phyloP scores from a whole-genome alignment of 2,888 invertebrate genomes.

The Diogma glabrata region DNA sequence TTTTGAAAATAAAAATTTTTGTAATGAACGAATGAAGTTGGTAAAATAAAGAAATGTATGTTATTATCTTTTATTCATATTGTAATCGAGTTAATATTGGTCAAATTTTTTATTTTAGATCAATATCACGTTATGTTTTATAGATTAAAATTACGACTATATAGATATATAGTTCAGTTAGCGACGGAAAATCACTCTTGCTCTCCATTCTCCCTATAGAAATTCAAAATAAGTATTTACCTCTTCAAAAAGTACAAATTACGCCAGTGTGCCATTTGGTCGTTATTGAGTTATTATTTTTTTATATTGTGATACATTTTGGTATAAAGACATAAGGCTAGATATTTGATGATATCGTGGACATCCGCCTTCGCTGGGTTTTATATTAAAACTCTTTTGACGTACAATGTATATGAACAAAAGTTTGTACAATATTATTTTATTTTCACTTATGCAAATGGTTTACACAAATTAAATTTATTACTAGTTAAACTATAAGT shows the following conservation, averaged over 20 bases:
- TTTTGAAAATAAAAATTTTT: background rate
- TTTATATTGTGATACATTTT: too few relatives aligned
- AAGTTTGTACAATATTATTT: too few relatives aligned
- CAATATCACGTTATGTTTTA: background rate
- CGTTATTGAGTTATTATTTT: background rate
- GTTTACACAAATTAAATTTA: too few relatives aligned
- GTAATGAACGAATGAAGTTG: background rate
- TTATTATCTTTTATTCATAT: background rate
- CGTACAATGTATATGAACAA: too few relatives aligned
- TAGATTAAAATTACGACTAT: background rate
- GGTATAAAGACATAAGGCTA: too few relatives aligned
- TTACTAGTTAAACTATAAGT: too few relatives aligned
- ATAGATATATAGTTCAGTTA: background rate
- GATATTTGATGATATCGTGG: too few relatives aligned
- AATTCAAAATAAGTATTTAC: background rate
- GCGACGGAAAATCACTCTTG: background rate
- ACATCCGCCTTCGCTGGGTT: too few relatives aligned
- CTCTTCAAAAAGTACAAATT: background rate
- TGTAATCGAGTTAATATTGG: slow-evolving; percentile 1
- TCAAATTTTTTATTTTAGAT: background rate
- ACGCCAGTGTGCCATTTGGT: background rate
- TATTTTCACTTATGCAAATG: too few relatives aligned
- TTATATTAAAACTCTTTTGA: too few relatives aligned
- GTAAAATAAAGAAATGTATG: background rate
- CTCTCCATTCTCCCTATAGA: background rate